Base-by-base conservation (phyloP, 2,797 vertebrate genomes). In the Poecilia gillii region DNA sequence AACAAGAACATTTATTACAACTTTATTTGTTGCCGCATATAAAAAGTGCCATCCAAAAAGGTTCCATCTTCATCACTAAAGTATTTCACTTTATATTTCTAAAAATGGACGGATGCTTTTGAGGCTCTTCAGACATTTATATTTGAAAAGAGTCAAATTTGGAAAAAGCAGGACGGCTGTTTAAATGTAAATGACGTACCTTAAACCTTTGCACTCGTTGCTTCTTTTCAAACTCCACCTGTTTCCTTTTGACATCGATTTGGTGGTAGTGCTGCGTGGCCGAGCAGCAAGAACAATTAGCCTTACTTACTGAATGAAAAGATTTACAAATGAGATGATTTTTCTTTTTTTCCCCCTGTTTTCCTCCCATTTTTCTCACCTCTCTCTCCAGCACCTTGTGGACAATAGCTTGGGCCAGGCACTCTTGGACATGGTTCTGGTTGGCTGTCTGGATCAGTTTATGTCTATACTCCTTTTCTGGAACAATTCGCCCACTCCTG, bases 331-430 rank as follows among this genome's bases (percentile, higher is more conserved):
- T 79, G 25, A 80, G 47, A 36, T 33, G 55, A 73, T 70, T 45
- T 75, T 9, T 68, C 75, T 59, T 73, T 20, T 71, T 41, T 41
- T 41, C 1, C 6, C 41, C 13, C 72, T 51, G 25, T 57, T 75
- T 76, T 78, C 33, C 68, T 39, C 72, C 33, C 13, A 28, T 55
- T 33, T 46, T 59, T 23, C 95, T 31, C 87, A 99, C 98, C 97
- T 99, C 97, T 95, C 97, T 96, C 81, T 98, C 97, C 57, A 98
- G 95, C 80, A 98, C 96, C 91, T 97, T 98, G 62, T 96, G 95
- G 88, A 97, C 97, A 82, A 99, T 96, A 76, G 97, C 97, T 62
- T 95, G 96, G 43, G 97, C 97, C 85, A 99, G 92, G 86, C 97
- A 96, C 83, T 98, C 96, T 74, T 95, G 93, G 1, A 96, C 78